These are phyloP conservation scores for Bombycilla garrulus DNA, from an alignment of 2,113 vertebrate genomes.

Conservation along the genomic window DNA sequence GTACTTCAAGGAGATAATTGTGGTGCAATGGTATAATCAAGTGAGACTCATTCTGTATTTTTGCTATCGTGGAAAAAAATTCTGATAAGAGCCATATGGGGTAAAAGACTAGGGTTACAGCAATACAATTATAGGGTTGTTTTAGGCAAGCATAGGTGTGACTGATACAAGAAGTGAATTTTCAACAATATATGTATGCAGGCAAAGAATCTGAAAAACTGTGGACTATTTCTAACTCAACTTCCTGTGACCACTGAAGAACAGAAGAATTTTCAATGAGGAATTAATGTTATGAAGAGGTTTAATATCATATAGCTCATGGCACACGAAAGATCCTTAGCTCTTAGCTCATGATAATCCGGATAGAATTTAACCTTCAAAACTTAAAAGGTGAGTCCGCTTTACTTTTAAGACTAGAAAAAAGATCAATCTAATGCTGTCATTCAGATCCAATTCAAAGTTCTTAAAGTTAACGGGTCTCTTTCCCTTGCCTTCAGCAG, in stretches of 20 bases:
- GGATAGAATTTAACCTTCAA: constrained; percentile 42
- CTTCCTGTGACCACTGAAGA: constrained; percentile 7
- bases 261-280: constrained; percentile 29
- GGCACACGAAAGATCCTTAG: constrained; percentile 4
- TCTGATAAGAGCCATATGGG: neutral
- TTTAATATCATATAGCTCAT: constrained; percentile 25
- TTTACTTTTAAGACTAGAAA: constrained; percentile 6
- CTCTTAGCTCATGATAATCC: constrained; percentile 45
- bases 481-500: neutral
- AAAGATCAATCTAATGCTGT: neutral
- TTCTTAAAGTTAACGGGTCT: constrained; percentile 24
- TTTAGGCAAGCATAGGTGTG: neutral
- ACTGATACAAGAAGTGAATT: neutral
- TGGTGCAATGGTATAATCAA: constrained; percentile 14
- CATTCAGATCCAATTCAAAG: neutral
- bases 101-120: constrained; percentile 21
- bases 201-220: neutral
- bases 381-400: constrained; percentile 40
- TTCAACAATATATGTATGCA: neutral
- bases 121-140: neutral
- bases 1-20: constrained; percentile 2
- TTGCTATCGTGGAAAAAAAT: neutral
- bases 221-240: neutral
- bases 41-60: constrained; percentile 8
- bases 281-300: constrained; percentile 30